Percentiles rank a stretch among this genome's conserved stretches.
Conservation (phyloP, 2,888 invertebrate species). For the Ernsta delagoae region DNA sequence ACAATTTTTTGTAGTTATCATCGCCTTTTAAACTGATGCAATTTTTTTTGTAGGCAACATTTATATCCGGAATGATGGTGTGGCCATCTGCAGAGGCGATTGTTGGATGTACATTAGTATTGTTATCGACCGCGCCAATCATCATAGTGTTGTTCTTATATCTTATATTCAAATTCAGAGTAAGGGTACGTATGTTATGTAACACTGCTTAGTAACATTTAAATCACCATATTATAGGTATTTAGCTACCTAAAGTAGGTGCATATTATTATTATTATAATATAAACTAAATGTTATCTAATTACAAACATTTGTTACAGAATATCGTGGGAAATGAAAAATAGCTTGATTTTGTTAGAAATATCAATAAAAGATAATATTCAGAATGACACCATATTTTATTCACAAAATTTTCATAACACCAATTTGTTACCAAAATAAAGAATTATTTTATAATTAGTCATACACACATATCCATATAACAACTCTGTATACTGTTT, state of each 20-base stretch:
- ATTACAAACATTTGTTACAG: conserved; percentile 58
- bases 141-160: conserved; percentile 55
- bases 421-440: conserved; percentile 84
- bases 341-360: conserved; percentile 44
- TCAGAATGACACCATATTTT: conserved; percentile 81
- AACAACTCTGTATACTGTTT: conserved; percentile 71
- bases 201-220: too few relatives aligned
- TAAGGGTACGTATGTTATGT: conserved; percentile 58
- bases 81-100: conserved; percentile 49
- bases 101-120: conserved; percentile 61
- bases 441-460: conserved; percentile 79
- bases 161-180: conserved; percentile 70
- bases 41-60: conserved; percentile 50
- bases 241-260: too few relatives aligned
- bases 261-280: too few relatives aligned
- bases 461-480: conserved; percentile 75
- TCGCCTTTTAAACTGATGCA: too few relatives aligned
- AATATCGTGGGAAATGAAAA: conserved; percentile 71
- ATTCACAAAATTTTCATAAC: conserved; percentile 83
- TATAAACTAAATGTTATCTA: not conserved
- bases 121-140: conserved; percentile 55
- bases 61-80: conserved; percentile 50
- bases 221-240: too few relatives aligned
- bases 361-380: conserved; percentile 42
- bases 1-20: too few relatives aligned